Conservation (phyloP, 2,113 vertebrate genomes). For the Jacana jacana region DNA sequence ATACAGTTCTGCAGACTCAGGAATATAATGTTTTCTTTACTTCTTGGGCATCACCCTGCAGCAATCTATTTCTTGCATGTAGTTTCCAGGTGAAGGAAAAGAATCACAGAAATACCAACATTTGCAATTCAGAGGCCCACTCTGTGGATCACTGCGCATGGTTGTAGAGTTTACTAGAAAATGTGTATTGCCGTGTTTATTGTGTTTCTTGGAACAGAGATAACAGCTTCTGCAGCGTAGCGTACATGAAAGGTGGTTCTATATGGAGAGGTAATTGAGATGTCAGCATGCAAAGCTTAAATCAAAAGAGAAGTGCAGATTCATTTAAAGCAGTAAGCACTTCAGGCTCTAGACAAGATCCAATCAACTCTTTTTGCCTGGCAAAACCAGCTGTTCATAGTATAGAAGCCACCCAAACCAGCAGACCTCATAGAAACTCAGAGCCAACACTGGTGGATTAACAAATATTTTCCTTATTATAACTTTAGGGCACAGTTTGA, state of each 20-base stretch:
- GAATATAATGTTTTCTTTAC: neutral
- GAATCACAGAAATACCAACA: neutral
- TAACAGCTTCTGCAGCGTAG: neutral
- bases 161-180: neutral
- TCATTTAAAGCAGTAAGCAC: neutral
- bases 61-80: neutral
- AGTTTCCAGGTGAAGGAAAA: neutral
- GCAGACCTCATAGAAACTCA: neutral
- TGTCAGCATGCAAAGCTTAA: neutral
- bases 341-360: neutral
- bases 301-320: neutral
- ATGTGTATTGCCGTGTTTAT: neutral
- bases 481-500: neutral
- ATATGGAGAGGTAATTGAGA: neutral
- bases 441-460: neutral
- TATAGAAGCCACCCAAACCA: neutral
- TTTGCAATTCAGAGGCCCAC: neutral
- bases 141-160: fast-evolving
- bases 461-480: neutral
- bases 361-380: neutral
- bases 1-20: neutral
- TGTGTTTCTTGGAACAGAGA: neutral
- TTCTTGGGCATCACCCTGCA: neutral
- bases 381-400: neutral
- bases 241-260: neutral